Conservation (phyloP, 2,888 invertebrate genomes). For the Oxyscelio sp. region DNA sequence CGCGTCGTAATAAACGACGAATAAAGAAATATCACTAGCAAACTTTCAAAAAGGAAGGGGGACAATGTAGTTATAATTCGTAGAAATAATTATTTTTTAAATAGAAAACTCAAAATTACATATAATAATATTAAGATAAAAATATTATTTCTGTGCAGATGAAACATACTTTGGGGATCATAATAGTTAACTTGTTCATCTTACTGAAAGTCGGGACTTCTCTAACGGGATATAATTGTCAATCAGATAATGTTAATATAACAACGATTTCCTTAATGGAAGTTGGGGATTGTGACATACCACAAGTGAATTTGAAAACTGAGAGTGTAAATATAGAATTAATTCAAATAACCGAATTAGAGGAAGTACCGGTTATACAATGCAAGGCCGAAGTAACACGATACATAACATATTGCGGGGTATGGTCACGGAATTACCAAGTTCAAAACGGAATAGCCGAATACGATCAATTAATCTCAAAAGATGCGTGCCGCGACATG, state of each 20-base stretch:
- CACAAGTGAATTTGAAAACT: background rate
- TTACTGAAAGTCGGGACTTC: no score
- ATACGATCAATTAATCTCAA: background rate
- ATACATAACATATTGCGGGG: slow-evolving; percentile 1
- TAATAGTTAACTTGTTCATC: no score
- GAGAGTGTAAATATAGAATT: background rate
- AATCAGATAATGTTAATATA: background rate
- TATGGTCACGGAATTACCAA: background rate
- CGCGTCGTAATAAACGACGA: no score
- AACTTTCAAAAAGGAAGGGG: no score
- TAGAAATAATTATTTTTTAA: no score
- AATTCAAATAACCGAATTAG: background rate
- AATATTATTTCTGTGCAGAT: no score
- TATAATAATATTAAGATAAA: no score
- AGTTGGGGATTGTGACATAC: background rate
- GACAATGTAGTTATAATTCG: no score
- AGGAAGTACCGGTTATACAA: background rate
- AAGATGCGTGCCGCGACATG: no score
- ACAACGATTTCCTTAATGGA: background rate
- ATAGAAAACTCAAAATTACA: no score
- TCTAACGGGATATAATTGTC: slow-evolving; percentile 6
- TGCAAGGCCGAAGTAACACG: background rate
- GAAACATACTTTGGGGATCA: no score
- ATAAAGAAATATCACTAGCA: no score
- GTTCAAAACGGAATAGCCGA: slow-evolving; percentile 5